Evolutionary conservation across 2,888 invertebrate genomes (phyloP).

Genomic region (Cremastobaeus sp.): DNA sequence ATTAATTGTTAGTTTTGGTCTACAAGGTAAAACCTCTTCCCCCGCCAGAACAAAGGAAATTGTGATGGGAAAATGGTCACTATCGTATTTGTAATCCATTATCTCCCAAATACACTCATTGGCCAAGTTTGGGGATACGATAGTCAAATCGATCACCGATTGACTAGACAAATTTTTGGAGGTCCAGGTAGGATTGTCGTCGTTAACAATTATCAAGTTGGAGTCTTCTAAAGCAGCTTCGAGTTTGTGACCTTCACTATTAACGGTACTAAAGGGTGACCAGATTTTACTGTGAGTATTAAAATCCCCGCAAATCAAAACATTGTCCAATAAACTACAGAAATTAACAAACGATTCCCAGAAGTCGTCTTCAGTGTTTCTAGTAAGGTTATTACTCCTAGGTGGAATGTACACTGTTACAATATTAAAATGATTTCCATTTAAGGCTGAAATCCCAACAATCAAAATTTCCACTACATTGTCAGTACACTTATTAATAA

Average conservation of each 20-base stretch:
- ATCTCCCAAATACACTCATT: conserved; percentile 8
- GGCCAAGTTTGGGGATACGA: not conserved
- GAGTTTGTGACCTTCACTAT: not conserved
- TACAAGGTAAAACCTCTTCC: too few relatives aligned
- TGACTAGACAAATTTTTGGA: conserved; percentile 1
- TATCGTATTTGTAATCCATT: conserved; percentile 8
- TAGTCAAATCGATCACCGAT: conserved; percentile 11
- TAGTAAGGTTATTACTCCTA: too few relatives aligned
- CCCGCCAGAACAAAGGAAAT: conserved; percentile 6
- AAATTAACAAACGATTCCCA: too few relatives aligned
- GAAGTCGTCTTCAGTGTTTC: too few relatives aligned
- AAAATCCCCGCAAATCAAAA: conserved; percentile 10
- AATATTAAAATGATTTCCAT: too few relatives aligned
- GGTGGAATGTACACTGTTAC: too few relatives aligned
- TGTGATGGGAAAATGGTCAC: conserved; percentile 19
- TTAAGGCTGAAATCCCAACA: too few relatives aligned
- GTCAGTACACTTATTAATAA: not conserved
- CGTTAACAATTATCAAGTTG: conserved; percentile 12
- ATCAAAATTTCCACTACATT: not conserved
- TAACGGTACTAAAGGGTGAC: too few relatives aligned
- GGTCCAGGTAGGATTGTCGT: conserved; percentile 1
- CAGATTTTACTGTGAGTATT: too few relatives aligned
- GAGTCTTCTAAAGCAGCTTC: too few relatives aligned
- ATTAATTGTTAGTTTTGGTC: conserved; percentile 4
- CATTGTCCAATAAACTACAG: too few relatives aligned